A percentile compares a stretch with the other conserved stretches of the same genome.
These are phyloP conservation scores for Spodoptera frugiperda DNA, from an alignment of 1,140 invertebrate species.

Conservation along the genomic window DNA sequence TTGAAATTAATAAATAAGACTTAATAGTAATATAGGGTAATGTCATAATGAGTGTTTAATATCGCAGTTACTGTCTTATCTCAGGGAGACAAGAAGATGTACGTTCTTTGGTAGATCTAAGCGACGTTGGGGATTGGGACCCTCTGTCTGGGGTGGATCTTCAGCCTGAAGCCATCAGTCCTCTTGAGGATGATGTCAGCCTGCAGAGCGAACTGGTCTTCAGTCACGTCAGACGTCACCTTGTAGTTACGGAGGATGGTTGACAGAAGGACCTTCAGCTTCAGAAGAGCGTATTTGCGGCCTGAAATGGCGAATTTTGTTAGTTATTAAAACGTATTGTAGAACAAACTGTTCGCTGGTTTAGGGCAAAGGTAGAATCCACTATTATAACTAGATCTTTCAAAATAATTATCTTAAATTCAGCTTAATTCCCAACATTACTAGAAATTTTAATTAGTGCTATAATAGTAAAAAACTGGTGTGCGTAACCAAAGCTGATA, in stretches of 20 bases:
- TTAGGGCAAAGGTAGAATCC: too few species aligned
- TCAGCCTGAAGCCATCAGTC: constrained; percentile 91
- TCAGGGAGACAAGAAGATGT: neutral
- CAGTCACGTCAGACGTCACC: constrained; percentile 88
- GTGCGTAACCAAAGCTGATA: too few species aligned
- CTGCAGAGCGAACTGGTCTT: constrained; percentile 91
- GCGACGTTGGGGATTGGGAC: constrained; percentile 12
- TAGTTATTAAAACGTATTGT: too few species aligned
- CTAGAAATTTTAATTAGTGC: too few species aligned
- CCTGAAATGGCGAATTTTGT: constrained; percentile 81
- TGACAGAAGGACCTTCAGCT: constrained; percentile 94
- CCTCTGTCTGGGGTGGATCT: constrained; percentile 88
- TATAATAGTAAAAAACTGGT: too few species aligned
- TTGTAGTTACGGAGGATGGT: constrained; percentile 94
- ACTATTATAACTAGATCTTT: too few species aligned
- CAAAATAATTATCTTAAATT: too few species aligned
- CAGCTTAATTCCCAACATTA: too few species aligned
- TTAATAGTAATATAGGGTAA: constrained; percentile 19
- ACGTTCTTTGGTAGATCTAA: constrained; percentile 1
- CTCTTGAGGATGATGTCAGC: constrained; percentile 94
- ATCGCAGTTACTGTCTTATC: constrained; percentile 12
- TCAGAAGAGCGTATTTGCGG: constrained; percentile 95
- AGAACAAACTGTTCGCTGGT: too few species aligned
- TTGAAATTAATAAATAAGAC: constrained; percentile 11
- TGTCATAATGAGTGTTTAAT: constrained; percentile 16